Evolutionary conservation across 1,140 invertebrate genomes (phyloP).

Genomic region (Diorhabda carinulata): DNA sequence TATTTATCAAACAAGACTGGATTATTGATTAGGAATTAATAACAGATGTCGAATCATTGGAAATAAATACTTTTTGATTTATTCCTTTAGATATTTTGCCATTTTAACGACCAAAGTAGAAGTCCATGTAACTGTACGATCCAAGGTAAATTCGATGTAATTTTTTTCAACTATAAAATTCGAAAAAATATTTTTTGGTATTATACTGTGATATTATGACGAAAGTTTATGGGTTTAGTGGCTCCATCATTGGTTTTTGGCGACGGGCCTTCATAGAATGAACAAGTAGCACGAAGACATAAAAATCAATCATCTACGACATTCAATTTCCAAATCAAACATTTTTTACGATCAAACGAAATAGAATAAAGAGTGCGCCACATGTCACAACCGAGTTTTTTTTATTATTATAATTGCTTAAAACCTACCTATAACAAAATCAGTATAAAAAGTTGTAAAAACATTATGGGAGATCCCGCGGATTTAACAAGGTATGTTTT

Average conservation of each 20-base stretch:
- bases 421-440: neutral
- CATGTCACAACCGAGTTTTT: neutral
- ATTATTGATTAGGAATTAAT: too few relatives aligned
- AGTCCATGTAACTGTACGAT: too few relatives aligned
- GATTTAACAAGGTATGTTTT: neutral
- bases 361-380: neutral
- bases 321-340: constrained; percentile 3
- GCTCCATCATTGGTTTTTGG: neutral
- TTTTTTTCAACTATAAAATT: too few relatives aligned
- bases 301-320: neutral
- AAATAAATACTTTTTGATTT: too few relatives aligned
- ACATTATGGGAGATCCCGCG: neutral
- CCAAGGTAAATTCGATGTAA: too few relatives aligned
- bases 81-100: too few relatives aligned
- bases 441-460: neutral
- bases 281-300: constrained; percentile 2
- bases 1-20: too few relatives aligned
- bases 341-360: neutral
- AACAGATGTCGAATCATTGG: too few relatives aligned
- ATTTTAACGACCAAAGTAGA: too few relatives aligned
- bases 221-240: neutral
- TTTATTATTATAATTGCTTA: neutral
- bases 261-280: neutral
- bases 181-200: neutral
- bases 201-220: neutral